Evolutionary conservation across 2,113 vertebrate species (phyloP).

Genomic region (Cebus imitator): DNA sequence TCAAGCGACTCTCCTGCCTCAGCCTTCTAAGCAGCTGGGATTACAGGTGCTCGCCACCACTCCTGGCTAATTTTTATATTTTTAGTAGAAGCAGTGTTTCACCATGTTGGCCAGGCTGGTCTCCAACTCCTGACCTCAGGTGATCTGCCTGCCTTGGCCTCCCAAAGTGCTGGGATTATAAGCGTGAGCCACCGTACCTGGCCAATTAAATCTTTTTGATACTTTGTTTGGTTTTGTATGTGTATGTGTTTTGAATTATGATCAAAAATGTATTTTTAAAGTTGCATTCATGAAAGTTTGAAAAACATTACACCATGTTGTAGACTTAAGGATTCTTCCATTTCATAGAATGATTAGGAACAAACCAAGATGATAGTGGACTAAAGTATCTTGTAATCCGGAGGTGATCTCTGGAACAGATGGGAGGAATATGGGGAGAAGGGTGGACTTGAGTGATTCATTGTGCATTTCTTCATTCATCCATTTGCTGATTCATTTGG

Average conservation of each 20-base stretch:
- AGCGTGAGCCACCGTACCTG: rapidly evolving
- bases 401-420: background rate
- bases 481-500: background rate
- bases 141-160: too few species aligned
- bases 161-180: too few species aligned
- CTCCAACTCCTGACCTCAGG: too few species aligned
- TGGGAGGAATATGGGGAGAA: background rate
- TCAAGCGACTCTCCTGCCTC: too few species aligned
- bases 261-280: background rate
- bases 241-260: background rate
- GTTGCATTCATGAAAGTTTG: background rate
- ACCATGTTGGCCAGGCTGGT: too few species aligned
- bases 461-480: background rate
- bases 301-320: background rate
- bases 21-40: too few species aligned
- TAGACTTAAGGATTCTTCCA: background rate
- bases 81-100: too few species aligned
- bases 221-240: background rate
- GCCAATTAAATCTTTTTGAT: background rate
- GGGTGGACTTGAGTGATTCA: background rate
- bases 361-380: background rate
- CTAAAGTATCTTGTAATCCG: background rate
- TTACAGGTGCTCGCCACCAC: too few species aligned
- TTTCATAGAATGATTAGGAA: background rate
- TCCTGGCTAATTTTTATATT: too few species aligned